Evolutionary conservation across 2,888 invertebrate species (phyloP).

Genomic region (Galeopsomyia nigrocyanea): DNA sequence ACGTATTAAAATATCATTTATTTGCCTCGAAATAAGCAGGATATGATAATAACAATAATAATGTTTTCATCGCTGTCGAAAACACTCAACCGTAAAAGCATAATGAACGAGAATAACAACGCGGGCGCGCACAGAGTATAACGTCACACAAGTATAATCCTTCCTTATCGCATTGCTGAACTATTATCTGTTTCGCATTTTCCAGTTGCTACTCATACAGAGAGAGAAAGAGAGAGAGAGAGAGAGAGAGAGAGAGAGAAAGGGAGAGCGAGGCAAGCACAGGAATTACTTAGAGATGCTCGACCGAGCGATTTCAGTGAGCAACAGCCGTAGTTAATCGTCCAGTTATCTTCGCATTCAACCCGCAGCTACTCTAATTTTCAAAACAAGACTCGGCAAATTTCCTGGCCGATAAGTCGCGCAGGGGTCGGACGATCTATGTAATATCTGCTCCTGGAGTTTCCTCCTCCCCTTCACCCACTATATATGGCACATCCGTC

Average conservation of each 20-base stretch:
- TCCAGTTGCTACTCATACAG: not conserved
- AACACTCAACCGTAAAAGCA: no score
- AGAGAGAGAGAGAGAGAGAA: not conserved
- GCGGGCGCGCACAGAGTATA: no score
- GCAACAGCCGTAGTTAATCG: slow-evolving; percentile 52
- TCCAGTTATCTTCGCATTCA: slow-evolving; percentile 48
- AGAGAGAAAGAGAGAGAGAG: not conserved
- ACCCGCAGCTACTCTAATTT: slow-evolving; percentile 50
- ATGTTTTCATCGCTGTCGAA: no score
- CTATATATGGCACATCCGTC: slow-evolving; percentile 19
- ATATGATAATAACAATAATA: no score
- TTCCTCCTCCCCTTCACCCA: slow-evolving; percentile 23
- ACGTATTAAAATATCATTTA: no score
- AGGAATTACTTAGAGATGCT: slow-evolving; percentile 40
- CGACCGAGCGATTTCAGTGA: slow-evolving; percentile 45
- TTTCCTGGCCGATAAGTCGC: slow-evolving; percentile 52
- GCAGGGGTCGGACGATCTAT: slow-evolving; percentile 48
- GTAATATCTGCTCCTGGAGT: slow-evolving; percentile 52
- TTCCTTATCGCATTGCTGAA: no score
- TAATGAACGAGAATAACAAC: no score
- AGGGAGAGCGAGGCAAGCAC: not conserved
- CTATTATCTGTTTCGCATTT: no score
- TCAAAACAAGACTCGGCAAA: slow-evolving; percentile 49
- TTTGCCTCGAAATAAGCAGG: no score
- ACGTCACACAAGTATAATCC: no score